Conservation (phyloP, 2,113 vertebrate species). For the Sphyrna mokarran region DNA sequence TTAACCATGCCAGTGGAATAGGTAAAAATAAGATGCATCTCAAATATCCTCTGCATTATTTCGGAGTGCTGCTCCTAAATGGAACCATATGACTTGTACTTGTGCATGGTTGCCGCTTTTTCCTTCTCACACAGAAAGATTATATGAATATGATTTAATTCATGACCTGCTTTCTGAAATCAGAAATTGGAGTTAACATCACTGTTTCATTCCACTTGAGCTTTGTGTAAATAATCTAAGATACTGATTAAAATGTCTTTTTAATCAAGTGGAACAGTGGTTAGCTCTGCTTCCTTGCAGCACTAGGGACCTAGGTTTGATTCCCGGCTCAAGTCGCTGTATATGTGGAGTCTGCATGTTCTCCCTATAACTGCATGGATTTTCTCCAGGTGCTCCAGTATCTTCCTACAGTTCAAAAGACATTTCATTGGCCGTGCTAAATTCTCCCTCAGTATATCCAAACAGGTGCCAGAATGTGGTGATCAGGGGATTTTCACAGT, state of each 20-base stretch:
- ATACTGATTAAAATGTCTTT: background rate
- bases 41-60: background rate
- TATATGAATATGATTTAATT: background rate
- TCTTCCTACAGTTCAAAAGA: too few species aligned
- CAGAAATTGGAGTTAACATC: background rate
- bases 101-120: background rate
- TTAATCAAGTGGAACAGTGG: background rate
- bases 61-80: background rate
- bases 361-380: too few species aligned
- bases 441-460: too few species aligned
- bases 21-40: background rate
- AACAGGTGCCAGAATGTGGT: too few species aligned
- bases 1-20: conserved; percentile 18
- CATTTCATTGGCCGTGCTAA: too few species aligned
- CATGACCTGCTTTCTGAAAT: background rate
- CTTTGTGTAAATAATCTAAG: background rate
- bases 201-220: background rate
- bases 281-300: too few species aligned
- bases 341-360: too few species aligned
- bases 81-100: background rate
- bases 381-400: too few species aligned
- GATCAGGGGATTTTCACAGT: too few species aligned
- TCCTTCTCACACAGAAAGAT: background rate
- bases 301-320: too few species aligned
- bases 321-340: too few species aligned